Base-by-base conservation (phyloP, 2,888 invertebrate species). In the Eilema caniola region DNA sequence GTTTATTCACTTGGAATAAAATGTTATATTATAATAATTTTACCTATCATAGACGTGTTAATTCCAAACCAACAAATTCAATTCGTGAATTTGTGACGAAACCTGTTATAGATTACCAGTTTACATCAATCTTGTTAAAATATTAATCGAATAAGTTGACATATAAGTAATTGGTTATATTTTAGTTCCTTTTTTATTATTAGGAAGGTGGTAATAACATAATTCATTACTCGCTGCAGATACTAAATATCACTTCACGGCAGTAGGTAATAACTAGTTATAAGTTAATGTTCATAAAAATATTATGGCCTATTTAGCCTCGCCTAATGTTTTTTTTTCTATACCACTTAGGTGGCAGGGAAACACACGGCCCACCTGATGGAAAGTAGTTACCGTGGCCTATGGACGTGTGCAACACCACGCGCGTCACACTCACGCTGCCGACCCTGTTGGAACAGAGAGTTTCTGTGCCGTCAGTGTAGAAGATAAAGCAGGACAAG, bases 261-360 rank as follows among this genome's bases (percentile, higher is more conserved):
- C 65, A 59, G 68, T 71, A 71, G n/a, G n/a, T n/a, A n/a, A n/a
- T n/a, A n/a, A n/a, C n/a, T n/a, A n/a, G n/a, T n/a, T n/a, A 73
- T 82, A 80, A 78, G 76, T 67, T 78, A 72, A 73, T 66, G 73
- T 70, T 78, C 81, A 70, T 85, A 81, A 85, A 85, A 81, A 75
- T 82, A 79, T 82, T 83, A 85, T 76, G 76, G 76, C 71, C 75
- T 72, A 77, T 84, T 83, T 77, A 75, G 78, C 78, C 76, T 75
- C 81, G 77, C 75, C 71, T 69, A 75, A 69, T 73, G 80, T 71
- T 79, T 75, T 75, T 75, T n/a, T n/a, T n/a, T n/a, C n/a, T n/a
- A n/a, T n/a, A n/a, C n/a, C n/a, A n/a, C n/a, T n/a, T n/a, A n/a
- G n/a, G n/a, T n/a, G n/a, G n/a, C n/a, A n/a, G n/a, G n/a, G n/a